Evolutionary conservation across 2,113 vertebrate genomes (phyloP), one percentile per base, ranked within the genome.

Genomic region (Pangasianodon gigas): DNA sequence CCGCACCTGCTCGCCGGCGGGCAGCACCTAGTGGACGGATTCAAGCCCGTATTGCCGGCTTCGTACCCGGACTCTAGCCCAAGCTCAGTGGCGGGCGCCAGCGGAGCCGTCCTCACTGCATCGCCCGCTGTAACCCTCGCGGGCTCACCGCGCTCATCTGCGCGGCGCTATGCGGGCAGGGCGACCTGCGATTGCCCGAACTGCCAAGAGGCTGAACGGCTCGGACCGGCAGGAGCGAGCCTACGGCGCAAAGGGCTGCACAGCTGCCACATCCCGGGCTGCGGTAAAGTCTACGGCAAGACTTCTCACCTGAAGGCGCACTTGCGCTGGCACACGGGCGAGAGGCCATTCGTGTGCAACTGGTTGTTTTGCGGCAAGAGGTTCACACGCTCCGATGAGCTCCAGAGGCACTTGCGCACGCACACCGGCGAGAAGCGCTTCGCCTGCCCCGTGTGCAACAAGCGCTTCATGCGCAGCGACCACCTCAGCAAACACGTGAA

Each of bases 381-480:
- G 92, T 98, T 98, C 94, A 98, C 97, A 85, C 96, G 97, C 92
- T 98, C 97, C 0, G 97, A 98, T 92, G 97, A 98, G 95, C 97
- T 98, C 69, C 97, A 98, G 96, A 96, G 97, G 90, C 97, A 98
- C 80, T 92, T 98, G 93, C 96, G 97, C 95, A 98, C 97, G 75
- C 97, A 98, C 96, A 98, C 97, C n/a, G 97, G 97, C n/a, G 97
- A 98, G 95, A 98, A 98, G 93, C 94, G 97, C 48, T 98, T 98
- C 93, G 97, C 97, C 93, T 98, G 97, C 81, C 89, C 96, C 0
- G 93, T 96, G 13, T 98, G 97, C 95, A 97, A 96, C 95, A 98
- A 98, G 91, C 96, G 97, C 77, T 98, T 98, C 94, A 98, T 98
- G 97, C 97, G 97, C 94, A 98, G 97, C 92, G 97, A 98, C 93